Percentiles rank a stretch among this genome's conserved stretches.
Conservation (phyloP, 2,113 vertebrate genomes). For the Perccottus glenii region DNA sequence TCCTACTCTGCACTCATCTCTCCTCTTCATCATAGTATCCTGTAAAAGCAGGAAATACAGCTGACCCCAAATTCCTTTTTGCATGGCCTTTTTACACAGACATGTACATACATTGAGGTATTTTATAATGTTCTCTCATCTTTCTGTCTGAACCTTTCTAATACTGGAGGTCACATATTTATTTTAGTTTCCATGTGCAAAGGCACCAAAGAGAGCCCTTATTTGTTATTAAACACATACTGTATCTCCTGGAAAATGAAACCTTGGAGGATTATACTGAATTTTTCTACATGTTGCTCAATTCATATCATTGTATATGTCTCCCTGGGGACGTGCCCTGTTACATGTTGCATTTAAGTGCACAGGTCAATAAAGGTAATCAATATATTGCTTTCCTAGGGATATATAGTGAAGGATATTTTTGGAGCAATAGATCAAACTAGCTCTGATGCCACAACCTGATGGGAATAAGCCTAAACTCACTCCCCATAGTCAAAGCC, state of each 20-base stretch:
- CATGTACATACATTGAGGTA: background rate
- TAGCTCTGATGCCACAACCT: conserved; percentile 20
- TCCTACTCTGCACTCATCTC: conserved; percentile 42
- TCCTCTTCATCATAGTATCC: conserved; percentile 41
- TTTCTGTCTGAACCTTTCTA: conserved; percentile 24
- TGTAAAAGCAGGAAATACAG: conserved; percentile 38
- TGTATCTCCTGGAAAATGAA: conserved; percentile 59
- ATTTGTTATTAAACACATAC: conserved; percentile 63
- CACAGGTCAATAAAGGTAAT: conserved; percentile 70
- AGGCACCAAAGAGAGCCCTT: conserved; percentile 52
- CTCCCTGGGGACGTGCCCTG: conserved; percentile 28
- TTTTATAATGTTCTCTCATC: conserved; percentile 18
- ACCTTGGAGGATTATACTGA: conserved; percentile 56
- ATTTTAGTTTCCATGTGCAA: conserved; percentile 20
- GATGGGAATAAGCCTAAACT: conserved; percentile 65
- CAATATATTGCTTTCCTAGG: conserved; percentile 64
- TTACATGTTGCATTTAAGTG: conserved; percentile 58
- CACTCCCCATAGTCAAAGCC: conserved; percentile 41
- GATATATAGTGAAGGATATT: conserved; percentile 56
- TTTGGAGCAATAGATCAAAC: conserved; percentile 50
- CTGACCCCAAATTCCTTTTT: conserved; percentile 20
- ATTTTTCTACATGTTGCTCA: conserved; percentile 50
- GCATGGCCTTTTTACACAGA: conserved; percentile 11
- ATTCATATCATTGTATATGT: conserved; percentile 39
- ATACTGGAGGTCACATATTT: conserved; percentile 54